Evolutionary conservation across 35 echinoderm and acorn worm species (phyloP).

Genomic region (Heliocidaris erythrogramma): DNA sequence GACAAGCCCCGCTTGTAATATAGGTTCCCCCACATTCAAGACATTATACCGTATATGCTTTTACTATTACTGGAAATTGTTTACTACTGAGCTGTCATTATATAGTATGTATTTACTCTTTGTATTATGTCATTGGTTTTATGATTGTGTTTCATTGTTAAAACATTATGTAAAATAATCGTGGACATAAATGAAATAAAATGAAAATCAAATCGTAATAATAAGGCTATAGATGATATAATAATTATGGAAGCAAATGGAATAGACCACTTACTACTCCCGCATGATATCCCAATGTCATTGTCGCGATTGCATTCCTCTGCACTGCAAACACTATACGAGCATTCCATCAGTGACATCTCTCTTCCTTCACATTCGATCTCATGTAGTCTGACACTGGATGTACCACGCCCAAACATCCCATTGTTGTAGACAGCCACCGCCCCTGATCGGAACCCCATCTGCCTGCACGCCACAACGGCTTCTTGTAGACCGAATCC

Average conservation of each 20-base stretch:
- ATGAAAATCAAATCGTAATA: too few species aligned
- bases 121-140: too few species aligned
- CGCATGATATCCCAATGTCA: neutral
- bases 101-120: too few species aligned
- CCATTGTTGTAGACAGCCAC: neutral
- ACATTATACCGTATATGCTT: too few species aligned
- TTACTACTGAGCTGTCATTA: too few species aligned
- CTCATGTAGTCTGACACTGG: neutral
- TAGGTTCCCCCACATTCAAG: too few species aligned
- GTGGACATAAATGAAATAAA: too few species aligned
- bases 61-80: too few species aligned
- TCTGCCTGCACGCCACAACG: slow-evolving; percentile 1
- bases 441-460: neutral
- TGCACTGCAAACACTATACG: neutral
- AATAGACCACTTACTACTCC: neutral
- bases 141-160: too few species aligned
- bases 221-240: neutral
- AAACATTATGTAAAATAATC: too few species aligned
- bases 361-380: slow-evolving; percentile 11
- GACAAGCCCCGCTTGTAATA: too few species aligned
- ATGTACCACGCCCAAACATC: neutral
- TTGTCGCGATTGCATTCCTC: neutral
- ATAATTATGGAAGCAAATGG: neutral
- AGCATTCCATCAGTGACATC: neutral
- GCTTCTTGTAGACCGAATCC: neutral